phyloP scores from a whole-genome alignment of 2,888 invertebrate genomes.

The Myopa testacea region DNA sequence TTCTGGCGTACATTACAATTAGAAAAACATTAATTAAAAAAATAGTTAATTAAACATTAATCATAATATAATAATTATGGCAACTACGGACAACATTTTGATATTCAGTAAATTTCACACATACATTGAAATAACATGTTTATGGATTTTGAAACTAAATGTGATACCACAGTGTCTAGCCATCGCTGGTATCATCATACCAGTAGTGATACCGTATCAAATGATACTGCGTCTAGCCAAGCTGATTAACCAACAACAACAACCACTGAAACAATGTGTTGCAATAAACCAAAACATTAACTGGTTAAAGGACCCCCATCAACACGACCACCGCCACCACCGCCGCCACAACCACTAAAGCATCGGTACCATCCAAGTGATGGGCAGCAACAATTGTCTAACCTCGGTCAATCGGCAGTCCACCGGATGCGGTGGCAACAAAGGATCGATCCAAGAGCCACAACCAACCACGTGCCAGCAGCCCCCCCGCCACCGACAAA shows the following conservation, averaged over 20 bases:
- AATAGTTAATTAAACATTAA: too few relatives aligned
- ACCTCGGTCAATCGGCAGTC: slow-evolving; percentile 29
- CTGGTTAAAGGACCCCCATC: slow-evolving; percentile 4
- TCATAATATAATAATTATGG: too few relatives aligned
- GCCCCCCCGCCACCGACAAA: background rate
- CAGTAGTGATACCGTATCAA: too few relatives aligned
- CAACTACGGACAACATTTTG: too few relatives aligned
- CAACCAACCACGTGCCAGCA: background rate
- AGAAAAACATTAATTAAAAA: too few relatives aligned
- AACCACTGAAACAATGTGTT: slow-evolving; percentile 14
- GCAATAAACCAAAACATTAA: slow-evolving; percentile 37
- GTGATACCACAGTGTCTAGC: too few relatives aligned
- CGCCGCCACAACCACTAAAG: background rate
- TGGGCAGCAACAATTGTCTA: slow-evolving; percentile 30
- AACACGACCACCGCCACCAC: background rate
- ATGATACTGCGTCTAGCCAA: too few relatives aligned
- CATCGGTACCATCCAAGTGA: background rate
- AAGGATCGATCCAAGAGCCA: background rate
- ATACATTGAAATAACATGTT: too few relatives aligned
- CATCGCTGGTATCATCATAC: too few relatives aligned
- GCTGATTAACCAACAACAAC: slow-evolving; percentile 22
- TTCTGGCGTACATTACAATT: too few relatives aligned
- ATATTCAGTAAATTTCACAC: too few relatives aligned
- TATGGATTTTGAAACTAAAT: too few relatives aligned
- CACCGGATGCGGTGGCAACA: slow-evolving; percentile 27